Base-by-base conservation (phyloP, 2,797 vertebrate species). In the Bradypodion pumilum region DNA sequence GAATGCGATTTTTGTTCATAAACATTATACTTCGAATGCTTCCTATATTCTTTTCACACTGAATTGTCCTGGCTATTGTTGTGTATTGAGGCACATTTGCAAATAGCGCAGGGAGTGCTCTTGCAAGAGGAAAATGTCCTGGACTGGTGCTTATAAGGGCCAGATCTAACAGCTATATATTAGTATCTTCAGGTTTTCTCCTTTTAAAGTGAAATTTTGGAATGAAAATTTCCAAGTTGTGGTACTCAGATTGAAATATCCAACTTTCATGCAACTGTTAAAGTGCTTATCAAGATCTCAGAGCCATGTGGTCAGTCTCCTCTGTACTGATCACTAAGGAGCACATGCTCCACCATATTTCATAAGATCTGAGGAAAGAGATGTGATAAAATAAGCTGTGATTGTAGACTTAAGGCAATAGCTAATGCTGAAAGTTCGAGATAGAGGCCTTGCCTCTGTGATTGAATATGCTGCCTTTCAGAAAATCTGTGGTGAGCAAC, bases 31-130 rank as follows among this genome's bases (percentile, higher is more conserved):
- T 82, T 73, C 46, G 19, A 2, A 9, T 7, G 0, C 80, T 89
- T 79, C 27, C 79, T 65, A 49, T 32, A 15, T 1, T 89, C 85
- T 69, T 87, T 78, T 74, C 0, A 70, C n/a, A 52, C 56, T 68
- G 69, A 81, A 62, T 1, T 52, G 87, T 82, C 16, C 13, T n/a
- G n/a, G n/a, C n/a, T n/a, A n/a, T n/a, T n/a, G n/a, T n/a, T n/a
- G n/a, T n/a, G n/a, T n/a, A n/a, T n/a, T n/a, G n/a, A n/a, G n/a
- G n/a, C n/a, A n/a, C n/a, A n/a, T n/a, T n/a, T n/a, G n/a, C n/a
- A n/a, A n/a, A n/a, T n/a, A n/a, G n/a, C n/a, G n/a, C n/a, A n/a
- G n/a, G n/a, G n/a, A n/a, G n/a, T n/a, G n/a, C n/a, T n/a, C n/a
- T n/a, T n/a, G n/a, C n/a, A n/a, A n/a, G n/a, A n/a, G n/a, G n/a